Evolutionary conservation across 2,797 vertebrate species (phyloP).

Genomic region (Hemitrygon akajei): DNA sequence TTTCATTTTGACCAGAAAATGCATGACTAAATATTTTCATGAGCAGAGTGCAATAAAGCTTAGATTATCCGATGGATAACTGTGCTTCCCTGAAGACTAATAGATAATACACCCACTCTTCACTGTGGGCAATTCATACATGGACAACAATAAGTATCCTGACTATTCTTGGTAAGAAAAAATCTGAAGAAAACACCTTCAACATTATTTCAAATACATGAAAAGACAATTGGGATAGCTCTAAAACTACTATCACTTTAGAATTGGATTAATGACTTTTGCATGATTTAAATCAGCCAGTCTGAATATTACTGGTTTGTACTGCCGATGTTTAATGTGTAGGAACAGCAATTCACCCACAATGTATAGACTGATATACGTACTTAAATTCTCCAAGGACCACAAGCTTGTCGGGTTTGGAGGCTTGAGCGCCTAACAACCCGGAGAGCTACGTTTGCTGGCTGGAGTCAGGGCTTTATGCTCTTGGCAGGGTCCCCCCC

Average conservation of each 20-base stretch:
- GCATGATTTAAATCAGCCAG: neutral
- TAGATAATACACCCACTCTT: neutral
- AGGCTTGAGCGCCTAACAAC: too few relatives aligned
- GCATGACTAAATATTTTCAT: neutral
- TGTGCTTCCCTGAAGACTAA: neutral
- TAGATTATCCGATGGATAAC: neutral
- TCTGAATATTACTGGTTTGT: neutral
- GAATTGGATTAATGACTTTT: neutral
- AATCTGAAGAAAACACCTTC: neutral
- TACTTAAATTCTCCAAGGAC: neutral
- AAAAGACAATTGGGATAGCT: neutral
- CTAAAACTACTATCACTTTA: neutral
- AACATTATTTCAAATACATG: neutral
- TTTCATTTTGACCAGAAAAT: neutral
- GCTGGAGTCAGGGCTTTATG: too few relatives aligned
- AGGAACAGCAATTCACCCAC: neutral
- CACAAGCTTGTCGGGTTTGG: too few relatives aligned
- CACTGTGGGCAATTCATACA: neutral
- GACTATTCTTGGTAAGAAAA: neutral
- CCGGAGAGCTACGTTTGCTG: too few relatives aligned
- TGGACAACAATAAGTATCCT: neutral
- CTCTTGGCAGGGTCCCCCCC: too few relatives aligned
- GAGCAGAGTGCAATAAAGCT: neutral
- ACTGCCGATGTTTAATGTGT: neutral
- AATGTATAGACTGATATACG: too few relatives aligned